Evolutionary conservation across 2,797 vertebrate genomes (phyloP), one percentile per base, ranked within the genome.

Genomic region (Periparus ater): DNA sequence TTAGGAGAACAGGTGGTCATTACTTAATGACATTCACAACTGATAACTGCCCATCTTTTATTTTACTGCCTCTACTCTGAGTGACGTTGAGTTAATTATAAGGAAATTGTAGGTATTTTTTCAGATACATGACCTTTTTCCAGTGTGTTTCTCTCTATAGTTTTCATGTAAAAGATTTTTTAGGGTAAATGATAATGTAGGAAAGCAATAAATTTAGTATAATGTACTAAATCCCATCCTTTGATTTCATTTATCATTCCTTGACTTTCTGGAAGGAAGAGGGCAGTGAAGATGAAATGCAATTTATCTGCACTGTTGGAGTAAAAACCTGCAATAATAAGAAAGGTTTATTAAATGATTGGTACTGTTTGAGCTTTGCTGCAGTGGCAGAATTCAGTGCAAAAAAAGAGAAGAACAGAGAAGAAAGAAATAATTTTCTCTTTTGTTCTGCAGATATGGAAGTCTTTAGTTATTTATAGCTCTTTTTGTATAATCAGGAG

Each of bases 261-360:
- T 11, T 67, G 48, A 40, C 50, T 91, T 92, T 38, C 29, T 85
- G 32, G 40, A 83, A 88, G 71, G 65, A 91, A 79, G 48, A 89
- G 42, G 30, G 47, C 61, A 78, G 57, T 65, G 65, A 89, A 88
- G 57, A 93, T 85, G 68, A 91, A 89, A 88, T 42, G 66, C 40
- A 68, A 58, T 89, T 93, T 89, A 89, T 93, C 92, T 87, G 70
- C 57, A 13, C 58, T 93, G 70, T 61, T 89, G 91, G 65, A 94
- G 38, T 85, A 23, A 88, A 91, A 92, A 50, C 23, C 50, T 95
- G 84, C 72, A 88, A 72, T 93, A 87, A 89, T 53, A 83, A 83
- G 67, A 91, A 76, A 87, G 62, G 10, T 19, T 87, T 90, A 85
- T 73, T 88, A 82, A 94, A 92, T 94, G 85, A 85, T 60, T 91